A percentile compares a stretch with the other conserved stretches of the same genome.
Conservation (phyloP, 2,888 invertebrate species). For the Sympetrum striolatum region DNA sequence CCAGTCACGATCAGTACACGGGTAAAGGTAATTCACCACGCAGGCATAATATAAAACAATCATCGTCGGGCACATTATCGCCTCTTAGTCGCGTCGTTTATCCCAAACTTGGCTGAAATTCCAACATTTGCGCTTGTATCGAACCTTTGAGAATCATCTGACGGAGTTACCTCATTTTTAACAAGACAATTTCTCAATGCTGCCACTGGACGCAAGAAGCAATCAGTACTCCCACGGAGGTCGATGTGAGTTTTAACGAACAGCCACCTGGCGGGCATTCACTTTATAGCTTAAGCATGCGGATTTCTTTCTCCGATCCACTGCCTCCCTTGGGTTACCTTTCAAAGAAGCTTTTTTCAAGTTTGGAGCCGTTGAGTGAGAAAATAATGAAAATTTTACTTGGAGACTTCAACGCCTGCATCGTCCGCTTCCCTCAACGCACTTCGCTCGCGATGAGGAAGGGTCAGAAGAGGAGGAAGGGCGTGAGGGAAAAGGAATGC, state of each 20-base stretch:
- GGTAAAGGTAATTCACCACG: neutral
- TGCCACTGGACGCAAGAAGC: neutral
- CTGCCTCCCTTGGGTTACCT: neutral
- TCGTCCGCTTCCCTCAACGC: neutral
- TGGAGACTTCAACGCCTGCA: conserved; percentile 9
- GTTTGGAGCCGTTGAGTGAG: neutral
- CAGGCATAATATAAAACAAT: neutral
- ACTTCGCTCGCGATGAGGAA: neutral
- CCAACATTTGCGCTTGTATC: neutral
- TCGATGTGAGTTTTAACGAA: neutral
- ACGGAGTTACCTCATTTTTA: neutral
- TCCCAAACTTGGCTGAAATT: neutral
- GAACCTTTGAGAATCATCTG: neutral
- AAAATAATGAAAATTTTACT: too few species aligned
- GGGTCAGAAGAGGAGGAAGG: neutral
- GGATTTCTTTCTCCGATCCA: neutral
- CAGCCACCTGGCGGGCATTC: neutral
- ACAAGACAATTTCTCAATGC: neutral
- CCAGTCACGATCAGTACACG: neutral
- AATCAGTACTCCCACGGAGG: neutral
- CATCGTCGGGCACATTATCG: neutral
- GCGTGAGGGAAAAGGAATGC: neutral
- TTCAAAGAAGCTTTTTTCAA: neutral
- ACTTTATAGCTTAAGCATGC: neutral
- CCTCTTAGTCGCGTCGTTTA: neutral